These are phyloP conservation scores for Percina caprodes DNA, from an alignment of 2,113 vertebrate genomes.

Conservation along the genomic window DNA sequence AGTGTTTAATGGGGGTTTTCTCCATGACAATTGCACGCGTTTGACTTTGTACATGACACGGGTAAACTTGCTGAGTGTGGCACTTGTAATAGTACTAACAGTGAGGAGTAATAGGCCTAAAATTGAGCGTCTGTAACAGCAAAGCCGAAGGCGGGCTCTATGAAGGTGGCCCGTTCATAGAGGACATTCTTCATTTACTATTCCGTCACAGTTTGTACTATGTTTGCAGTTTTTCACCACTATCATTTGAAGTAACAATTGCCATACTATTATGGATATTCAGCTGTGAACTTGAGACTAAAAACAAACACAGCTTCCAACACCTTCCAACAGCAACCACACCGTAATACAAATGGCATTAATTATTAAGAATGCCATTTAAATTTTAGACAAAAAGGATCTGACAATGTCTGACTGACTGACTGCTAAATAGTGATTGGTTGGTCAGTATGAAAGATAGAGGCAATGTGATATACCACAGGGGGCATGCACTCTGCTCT, in stretches of 20 bases:
- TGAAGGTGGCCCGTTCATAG: conserved; percentile 18
- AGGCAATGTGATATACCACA: neutral
- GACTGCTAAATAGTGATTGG: neutral
- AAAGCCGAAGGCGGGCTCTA: conserved; percentile 10
- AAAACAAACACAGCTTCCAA: neutral
- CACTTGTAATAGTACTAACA: neutral
- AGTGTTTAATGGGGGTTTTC: conserved; percentile 36
- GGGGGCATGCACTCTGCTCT: neutral
- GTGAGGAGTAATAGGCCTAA: conserved; percentile 3
- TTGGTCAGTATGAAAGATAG: conserved; percentile 9
- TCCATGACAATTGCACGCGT: neutral
- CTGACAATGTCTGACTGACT: conserved; percentile 3
- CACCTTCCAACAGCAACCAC: conserved; percentile 6
- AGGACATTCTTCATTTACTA: conserved; percentile 39
- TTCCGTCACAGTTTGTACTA: conserved; percentile 42
- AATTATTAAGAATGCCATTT: conserved; percentile 52
- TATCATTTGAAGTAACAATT: conserved; percentile 40
- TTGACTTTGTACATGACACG: conserved; percentile 27
- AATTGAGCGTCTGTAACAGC: neutral
- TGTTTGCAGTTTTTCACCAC: conserved; percentile 35
- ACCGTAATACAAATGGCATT: conserved; percentile 41
- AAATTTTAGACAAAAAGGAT: conserved; percentile 14
- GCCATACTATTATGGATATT: conserved; percentile 51
- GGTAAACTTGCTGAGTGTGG: conserved; percentile 12
- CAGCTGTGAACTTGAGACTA: conserved; percentile 7